A percentile compares a stretch with the other conserved stretches of the same genome.
Evolutionary conservation across 1,140 invertebrate species (phyloP).

Genomic region (Rhyzopertha dominica): DNA sequence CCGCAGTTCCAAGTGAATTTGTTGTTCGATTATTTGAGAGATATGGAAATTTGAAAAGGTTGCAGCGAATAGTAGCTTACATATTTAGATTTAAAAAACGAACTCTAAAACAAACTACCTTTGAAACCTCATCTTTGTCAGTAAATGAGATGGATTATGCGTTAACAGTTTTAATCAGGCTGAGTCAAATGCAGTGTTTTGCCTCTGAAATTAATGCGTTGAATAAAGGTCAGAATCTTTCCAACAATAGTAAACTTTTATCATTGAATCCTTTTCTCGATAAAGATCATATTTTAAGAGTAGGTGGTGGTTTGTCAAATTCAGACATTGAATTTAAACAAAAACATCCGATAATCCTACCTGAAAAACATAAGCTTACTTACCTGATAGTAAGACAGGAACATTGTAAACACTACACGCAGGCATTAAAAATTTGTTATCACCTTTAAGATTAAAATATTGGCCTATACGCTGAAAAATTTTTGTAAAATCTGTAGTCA

Average conservation of each 20-base stretch:
- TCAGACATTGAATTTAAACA: not conserved
- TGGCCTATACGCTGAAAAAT: slow-evolving; percentile 22
- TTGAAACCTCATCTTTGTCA: too few relatives aligned
- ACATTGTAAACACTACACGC: slow-evolving; percentile 31
- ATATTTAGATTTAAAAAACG: too few relatives aligned
- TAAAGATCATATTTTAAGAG: slow-evolving; percentile 6
- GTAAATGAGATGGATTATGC: too few relatives aligned
- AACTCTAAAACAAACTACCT: too few relatives aligned
- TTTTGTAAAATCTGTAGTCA: slow-evolving; percentile 9
- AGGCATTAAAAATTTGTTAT: slow-evolving; percentile 14
- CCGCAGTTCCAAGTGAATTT: too few relatives aligned
- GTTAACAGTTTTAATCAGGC: too few relatives aligned
- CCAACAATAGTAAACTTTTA: slow-evolving; percentile 5
- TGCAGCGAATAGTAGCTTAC: too few relatives aligned
- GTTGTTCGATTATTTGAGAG: too few relatives aligned
- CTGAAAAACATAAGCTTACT: not conserved
- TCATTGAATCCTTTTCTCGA: slow-evolving; percentile 10
- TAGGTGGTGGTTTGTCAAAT: slow-evolving; percentile 3
- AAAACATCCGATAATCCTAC: slow-evolving; percentile 14
- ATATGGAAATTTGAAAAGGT: too few relatives aligned
- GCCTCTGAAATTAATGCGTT: too few relatives aligned
- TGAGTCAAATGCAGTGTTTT: too few relatives aligned
- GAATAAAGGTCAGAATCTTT: too few relatives aligned
- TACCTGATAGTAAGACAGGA: slow-evolving; percentile 19
- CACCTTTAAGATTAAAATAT: slow-evolving; percentile 2